phyloP scores from a whole-genome alignment of 2,113 vertebrate species.

The Gymnorhina tibicen region DNA sequence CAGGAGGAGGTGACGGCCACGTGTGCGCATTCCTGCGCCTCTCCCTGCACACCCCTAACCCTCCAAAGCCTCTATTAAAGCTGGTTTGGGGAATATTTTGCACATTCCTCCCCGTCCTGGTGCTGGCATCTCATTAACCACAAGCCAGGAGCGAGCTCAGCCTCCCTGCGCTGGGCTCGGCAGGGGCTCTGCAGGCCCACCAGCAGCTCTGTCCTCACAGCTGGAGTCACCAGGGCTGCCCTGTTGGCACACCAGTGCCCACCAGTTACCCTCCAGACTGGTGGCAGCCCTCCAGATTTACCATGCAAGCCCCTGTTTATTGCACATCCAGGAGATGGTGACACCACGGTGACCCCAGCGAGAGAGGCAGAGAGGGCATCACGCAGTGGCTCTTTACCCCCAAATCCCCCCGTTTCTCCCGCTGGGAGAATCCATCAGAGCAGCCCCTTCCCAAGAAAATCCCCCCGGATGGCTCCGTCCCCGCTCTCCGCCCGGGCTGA shows the following conservation, averaged over 20 bases:
- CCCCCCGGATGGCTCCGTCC: fast-evolving
- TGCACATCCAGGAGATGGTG: fast-evolving
- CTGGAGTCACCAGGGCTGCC: background rate
- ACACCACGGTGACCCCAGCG: fast-evolving
- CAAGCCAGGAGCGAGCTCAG: background rate
- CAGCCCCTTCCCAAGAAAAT: background rate
- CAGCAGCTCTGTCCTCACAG: background rate
- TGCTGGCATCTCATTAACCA: background rate
- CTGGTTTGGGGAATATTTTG: background rate
- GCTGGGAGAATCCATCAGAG: background rate
- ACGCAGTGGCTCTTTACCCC: background rate
- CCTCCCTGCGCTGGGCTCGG: background rate
- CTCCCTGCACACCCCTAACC: background rate
- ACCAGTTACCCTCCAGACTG: background rate
- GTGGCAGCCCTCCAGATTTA: background rate
- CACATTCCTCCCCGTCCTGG: background rate
- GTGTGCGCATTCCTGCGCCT: background rate
- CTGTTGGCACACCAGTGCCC: background rate
- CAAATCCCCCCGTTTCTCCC: background rate
- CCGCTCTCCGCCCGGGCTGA: background rate
- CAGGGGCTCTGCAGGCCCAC: background rate
- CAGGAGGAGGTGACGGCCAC: background rate
- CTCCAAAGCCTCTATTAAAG: fast-evolving
- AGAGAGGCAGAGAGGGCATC: background rate
- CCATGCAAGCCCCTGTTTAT: background rate